Evolutionary conservation across 1,140 invertebrate genomes (phyloP), one percentile per base, ranked within the genome.

Genomic region (Polypedilum vanderplanki): DNA sequence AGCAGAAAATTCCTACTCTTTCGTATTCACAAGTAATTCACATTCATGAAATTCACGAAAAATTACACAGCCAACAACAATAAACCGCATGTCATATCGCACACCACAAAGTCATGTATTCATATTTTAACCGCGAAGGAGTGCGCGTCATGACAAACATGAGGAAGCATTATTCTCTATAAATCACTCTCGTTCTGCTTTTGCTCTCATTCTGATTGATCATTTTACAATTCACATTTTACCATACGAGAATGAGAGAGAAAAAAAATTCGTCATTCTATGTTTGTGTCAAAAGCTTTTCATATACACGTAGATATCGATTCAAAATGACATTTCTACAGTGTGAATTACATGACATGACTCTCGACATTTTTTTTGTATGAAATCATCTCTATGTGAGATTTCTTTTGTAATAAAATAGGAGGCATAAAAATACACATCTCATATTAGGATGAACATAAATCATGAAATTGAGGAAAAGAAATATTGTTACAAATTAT

Each of bases 281-380:
- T 33, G 24, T 33, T 33, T 33, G 24, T 33, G 65, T 18, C 65
- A 70, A 57, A 57, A 20, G n/a, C 65, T 70, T 70, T 70, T 70
- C 65, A 70, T 70, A 70, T 70, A 70, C 65, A 70, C 65, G 65
- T 70, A 18, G 65, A 22, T 70, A 70, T 20, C 65, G 65, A 70
- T 70, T 70, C 7, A 18, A 20, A 70, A 20, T 70, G 17, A 70
- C 65, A 70, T 22, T 18, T 20, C 65, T 70, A 7, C 17, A 70
- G 20, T 70, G 17, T 70, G 65, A 22, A 22, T 70, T 70, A 70
- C 65, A 70, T 70, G 46, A 57, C 46, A 57, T n/a, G 46, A 57
- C 46, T n/a, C 46, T 57, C 46, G 12, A 57, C 46, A 57, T 57
- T 57, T 57, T 57, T 15, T n/a, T 4, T 57, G n/a, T 57, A 57